Evolutionary conservation across 2,113 vertebrate genomes (phyloP).

Genomic region (Nycticebus coucang): DNA sequence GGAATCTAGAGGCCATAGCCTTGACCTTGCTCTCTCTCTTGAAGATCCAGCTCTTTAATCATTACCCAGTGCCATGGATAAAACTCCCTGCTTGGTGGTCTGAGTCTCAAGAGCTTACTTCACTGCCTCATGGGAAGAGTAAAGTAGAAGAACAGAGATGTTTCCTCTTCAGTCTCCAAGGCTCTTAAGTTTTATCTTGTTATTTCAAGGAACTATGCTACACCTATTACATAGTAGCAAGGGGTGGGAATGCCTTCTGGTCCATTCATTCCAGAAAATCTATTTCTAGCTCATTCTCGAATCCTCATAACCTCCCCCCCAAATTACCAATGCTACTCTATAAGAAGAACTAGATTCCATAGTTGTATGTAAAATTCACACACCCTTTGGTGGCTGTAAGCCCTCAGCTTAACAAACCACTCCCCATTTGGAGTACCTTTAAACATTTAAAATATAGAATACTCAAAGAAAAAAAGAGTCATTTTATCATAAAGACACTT

Average conservation of each 20-base stretch:
- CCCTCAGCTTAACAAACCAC: neutral
- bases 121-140: neutral
- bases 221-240: neutral
- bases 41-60: neutral
- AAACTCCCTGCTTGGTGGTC: neutral
- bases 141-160: neutral
- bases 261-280: neutral
- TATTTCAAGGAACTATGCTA: neutral
- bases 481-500: too few relatives aligned
- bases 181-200: neutral
- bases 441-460: constrained; percentile 8
- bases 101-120: neutral
- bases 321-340: neutral
- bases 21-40: neutral
- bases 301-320: neutral
- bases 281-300: neutral
- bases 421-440: neutral
- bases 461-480: too few relatives aligned
- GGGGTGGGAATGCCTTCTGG: neutral
- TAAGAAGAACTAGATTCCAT: neutral
- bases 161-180: neutral
- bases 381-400: neutral
- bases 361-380: neutral
- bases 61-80: neutral
- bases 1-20: neutral